Conservation (phyloP, 2,797 vertebrate species). For the Kryptopterus vitreolus region DNA sequence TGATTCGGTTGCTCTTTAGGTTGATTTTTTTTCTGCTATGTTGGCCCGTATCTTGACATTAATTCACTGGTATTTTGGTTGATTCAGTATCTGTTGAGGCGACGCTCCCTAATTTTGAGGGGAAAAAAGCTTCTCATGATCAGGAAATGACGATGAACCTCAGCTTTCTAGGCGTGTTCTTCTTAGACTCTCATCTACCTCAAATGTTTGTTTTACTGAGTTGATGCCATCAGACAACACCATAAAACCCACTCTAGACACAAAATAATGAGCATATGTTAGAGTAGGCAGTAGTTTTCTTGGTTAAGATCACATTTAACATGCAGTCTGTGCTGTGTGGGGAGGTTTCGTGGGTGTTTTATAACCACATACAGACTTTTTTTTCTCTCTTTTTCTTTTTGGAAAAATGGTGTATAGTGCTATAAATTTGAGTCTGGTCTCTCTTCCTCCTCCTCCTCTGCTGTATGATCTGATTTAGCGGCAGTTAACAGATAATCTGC, state of each 20-base stretch:
- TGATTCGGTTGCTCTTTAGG: neutral
- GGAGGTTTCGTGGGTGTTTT: neutral
- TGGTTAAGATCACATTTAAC: no score
- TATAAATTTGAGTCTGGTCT: neutral
- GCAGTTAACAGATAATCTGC: slow-evolving; percentile 3
- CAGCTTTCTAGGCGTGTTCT: slow-evolving; percentile 24
- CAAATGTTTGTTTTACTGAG: slow-evolving; percentile 28
- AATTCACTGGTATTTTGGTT: neutral
- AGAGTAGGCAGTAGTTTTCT: neutral
- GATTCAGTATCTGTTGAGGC: slow-evolving; percentile 6
- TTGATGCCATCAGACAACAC: neutral
- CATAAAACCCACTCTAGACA: neutral
- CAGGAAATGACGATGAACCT: slow-evolving; percentile 26
- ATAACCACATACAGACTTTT: neutral
- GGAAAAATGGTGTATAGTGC: neutral
- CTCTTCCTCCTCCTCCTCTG: neutral
- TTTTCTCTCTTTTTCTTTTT: no score
- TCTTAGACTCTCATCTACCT: slow-evolving; percentile 48
- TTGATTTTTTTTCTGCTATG: neutral
- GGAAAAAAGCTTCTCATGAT: neutral
- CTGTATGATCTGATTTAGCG: neutral
- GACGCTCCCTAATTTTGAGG: neutral
- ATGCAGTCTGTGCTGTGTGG: slow-evolving; percentile 1
- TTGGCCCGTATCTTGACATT: neutral
- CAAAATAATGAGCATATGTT: neutral